Evolutionary conservation across 2,113 vertebrate species (phyloP), one percentile per base, ranked within the genome.

Genomic region (Corythornis madagascariensis): DNA sequence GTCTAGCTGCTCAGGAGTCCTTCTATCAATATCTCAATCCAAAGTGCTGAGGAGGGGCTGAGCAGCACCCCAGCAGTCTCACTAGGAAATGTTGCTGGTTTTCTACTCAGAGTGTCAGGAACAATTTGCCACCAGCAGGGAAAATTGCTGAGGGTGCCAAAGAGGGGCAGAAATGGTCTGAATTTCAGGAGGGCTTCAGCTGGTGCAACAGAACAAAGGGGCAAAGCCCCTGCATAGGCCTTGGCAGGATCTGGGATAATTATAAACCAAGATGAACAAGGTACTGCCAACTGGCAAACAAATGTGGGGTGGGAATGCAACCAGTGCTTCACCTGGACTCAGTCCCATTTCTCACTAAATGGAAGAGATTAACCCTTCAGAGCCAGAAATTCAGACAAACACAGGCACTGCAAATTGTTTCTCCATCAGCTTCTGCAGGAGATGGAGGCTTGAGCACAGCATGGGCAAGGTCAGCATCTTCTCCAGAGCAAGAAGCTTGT

Each of bases 361-460:
- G 60, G 75, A 64, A 89, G 3, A 11, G 14, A 1, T 52, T n/a
- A 88, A 70, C 35, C 16, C 28, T 47, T 73, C 50, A 33, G 40
- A 43, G 26, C 1, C 11, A 56, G 43, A 52, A 91, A 47, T 20
- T 56, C n/a, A 52, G 31, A 8, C 4, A 6, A 7, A 40, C 8
- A 2, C 4, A 17, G 38, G 4, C 8, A 12, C 6, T 18, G 5
- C 26, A 17, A 38, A 17, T 40, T n/a, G 7, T 47, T 85, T 53
- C 20, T 56, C 5, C 8, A 0, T 4, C 5, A 12, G 3, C 50
- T 83, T 38, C 10, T 20, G 12, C 1, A 19, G 22, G 57, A 57
- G 70, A 70, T 3, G 31, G 69, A 16, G 11, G 19, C 9, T 2
- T 47, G 7, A 56, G 18, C 42, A 31, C 7, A 57, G 3, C n/a